Conservation (phyloP, 2,113 vertebrate species). For the Phycodurus eques region DNA sequence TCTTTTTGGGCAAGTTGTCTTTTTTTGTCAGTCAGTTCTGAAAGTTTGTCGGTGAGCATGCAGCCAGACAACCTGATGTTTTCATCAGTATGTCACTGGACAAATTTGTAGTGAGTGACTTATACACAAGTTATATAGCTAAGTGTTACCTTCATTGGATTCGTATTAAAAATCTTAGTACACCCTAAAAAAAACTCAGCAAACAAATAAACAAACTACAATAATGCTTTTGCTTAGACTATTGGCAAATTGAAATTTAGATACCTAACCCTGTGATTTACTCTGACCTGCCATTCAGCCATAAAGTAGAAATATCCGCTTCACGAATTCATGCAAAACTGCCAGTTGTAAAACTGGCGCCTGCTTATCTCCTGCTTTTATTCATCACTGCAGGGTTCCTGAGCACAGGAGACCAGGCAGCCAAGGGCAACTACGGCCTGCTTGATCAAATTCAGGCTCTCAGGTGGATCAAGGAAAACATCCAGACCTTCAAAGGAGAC, state of each 20-base stretch:
- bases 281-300: background rate
- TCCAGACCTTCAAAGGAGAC: conserved; percentile 92
- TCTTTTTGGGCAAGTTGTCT: conserved; percentile 48
- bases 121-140: background rate
- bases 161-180: background rate
- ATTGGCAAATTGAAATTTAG: background rate
- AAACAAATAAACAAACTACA: background rate
- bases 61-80: conserved; percentile 21
- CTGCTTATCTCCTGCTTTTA: conserved; percentile 25
- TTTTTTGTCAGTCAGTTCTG: conserved; percentile 64
- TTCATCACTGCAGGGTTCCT: conserved; percentile 82
- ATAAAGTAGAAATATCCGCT: background rate
- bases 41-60: conserved; percentile 7
- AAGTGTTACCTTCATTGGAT: background rate
- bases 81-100: background rate
- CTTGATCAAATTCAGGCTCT: conserved; percentile 97
- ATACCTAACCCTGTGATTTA: background rate
- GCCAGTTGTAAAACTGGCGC: background rate
- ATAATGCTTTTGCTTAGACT: background rate
- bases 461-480: conserved; percentile 96
- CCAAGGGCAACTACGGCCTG: conserved; percentile 94
- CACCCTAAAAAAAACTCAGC: background rate
- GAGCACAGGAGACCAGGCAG: conserved; percentile 95
- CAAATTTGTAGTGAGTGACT: background rate
- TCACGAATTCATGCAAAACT: conserved; percentile 1